Percentiles rank a stretch among this genome's conserved stretches.
These are phyloP conservation scores for Drosophila basisetae DNA, from an alignment of 2,888 invertebrate species.

Conservation along the genomic window DNA sequence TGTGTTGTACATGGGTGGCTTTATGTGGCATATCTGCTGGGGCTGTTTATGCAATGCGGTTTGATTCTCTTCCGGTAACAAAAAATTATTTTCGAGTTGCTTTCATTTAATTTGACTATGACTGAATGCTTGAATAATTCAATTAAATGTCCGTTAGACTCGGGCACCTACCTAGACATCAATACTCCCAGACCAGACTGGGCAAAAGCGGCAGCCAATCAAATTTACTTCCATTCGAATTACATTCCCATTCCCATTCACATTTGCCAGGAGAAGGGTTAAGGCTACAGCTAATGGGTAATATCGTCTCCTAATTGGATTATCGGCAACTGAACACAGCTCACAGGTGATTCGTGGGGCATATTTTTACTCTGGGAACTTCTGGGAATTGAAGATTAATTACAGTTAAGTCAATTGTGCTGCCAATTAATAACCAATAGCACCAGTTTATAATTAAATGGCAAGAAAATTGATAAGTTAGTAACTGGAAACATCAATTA, in stretches of 20 bases:
- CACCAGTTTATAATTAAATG: neutral
- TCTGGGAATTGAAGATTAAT: constrained; percentile 24
- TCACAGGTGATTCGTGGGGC: constrained; percentile 15
- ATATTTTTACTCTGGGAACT: neutral
- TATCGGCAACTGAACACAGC: constrained; percentile 49
- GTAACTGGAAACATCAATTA: neutral
- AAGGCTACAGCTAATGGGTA: constrained; percentile 54
- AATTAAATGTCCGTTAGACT: constrained; percentile 67
- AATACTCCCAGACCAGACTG: neutral
- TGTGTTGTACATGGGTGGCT: constrained; percentile 24
- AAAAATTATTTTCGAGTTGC: constrained; percentile 32
- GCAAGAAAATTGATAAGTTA: neutral
- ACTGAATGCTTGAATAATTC: constrained; percentile 69
- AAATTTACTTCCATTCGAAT: constrained; percentile 43
- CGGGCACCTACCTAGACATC: constrained; percentile 22
- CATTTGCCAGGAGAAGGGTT: constrained; percentile 6
- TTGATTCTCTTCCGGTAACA: constrained; percentile 27
- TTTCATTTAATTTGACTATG: constrained; percentile 48
- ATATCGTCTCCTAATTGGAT: constrained; percentile 66
- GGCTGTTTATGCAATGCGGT: constrained; percentile 64
- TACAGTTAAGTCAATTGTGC: constrained; percentile 37
- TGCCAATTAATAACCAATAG: constrained; percentile 13
- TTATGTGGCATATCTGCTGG: constrained; percentile 30
- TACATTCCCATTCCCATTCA: constrained; percentile 28
- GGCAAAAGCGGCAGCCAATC: constrained; percentile 54